Percentiles rank a stretch among this genome's conserved stretches.
Conservation (phyloP, 2,113 vertebrate species). For the Myrmecobius fasciatus region DNA sequence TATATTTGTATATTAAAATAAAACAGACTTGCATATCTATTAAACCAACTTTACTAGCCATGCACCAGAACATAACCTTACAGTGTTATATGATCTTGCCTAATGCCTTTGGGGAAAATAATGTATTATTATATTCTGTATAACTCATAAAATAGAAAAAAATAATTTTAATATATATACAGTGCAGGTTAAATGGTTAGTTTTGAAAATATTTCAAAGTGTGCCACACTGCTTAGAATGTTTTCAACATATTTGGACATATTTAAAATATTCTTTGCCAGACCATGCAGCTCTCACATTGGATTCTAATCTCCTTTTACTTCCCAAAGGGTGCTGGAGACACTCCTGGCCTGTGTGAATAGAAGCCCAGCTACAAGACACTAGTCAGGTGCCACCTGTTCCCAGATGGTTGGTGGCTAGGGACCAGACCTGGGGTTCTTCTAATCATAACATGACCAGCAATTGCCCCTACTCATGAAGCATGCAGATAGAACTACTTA, state of each 20-base stretch:
- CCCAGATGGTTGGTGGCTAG: neutral
- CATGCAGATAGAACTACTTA: neutral
- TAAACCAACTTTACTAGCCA: neutral
- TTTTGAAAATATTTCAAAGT: conserved; percentile 63
- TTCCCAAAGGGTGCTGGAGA: neutral
- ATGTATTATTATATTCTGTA: neutral
- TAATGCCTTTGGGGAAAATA: neutral
- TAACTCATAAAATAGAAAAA: conserved; percentile 9
- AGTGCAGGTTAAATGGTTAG: conserved; percentile 66
- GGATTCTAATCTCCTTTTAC: neutral
- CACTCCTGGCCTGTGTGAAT: neutral
- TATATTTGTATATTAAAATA: conserved; percentile 10
- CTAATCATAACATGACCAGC: neutral
- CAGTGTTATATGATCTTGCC: neutral
- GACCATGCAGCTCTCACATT: neutral
- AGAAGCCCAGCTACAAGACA: neutral
- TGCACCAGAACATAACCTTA: conserved; percentile 1
- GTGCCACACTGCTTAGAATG: conserved; percentile 68
- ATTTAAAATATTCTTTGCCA: conserved; percentile 53
- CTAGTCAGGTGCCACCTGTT: neutral
- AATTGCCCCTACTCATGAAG: neutral
- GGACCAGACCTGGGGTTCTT: neutral
- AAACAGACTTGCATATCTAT: neutral
- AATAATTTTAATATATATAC: neutral
- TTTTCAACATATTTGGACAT: conserved; percentile 80